Conservation (phyloP, 2,888 invertebrate genomes). For the Entomobrya multifasciata region DNA sequence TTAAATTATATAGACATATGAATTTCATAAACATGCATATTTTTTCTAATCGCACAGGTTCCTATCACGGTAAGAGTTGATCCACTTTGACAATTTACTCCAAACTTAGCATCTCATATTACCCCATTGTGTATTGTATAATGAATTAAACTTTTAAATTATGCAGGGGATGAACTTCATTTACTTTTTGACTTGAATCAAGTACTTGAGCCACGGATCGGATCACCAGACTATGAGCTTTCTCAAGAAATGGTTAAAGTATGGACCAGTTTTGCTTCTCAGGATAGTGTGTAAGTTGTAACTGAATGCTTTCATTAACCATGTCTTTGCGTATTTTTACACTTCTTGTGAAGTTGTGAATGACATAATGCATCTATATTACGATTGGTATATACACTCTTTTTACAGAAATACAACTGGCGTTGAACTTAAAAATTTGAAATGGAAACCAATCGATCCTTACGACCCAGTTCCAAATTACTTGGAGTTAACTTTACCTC, state of each 20-base stretch:
- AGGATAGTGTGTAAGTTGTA: constrained; percentile 54
- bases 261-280: constrained; percentile 62
- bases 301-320: too few species aligned
- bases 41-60: constrained; percentile 18
- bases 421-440: background rate
- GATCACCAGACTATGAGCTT: constrained; percentile 51
- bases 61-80: constrained; percentile 61
- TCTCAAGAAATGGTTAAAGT: constrained; percentile 66
- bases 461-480: constrained; percentile 40
- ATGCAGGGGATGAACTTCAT: constrained; percentile 58
- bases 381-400: background rate
- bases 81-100: too few species aligned
- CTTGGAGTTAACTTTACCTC: constrained; percentile 39
- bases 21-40: too few species aligned
- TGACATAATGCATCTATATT: too few species aligned
- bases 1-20: too few species aligned
- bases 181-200: constrained; percentile 59
- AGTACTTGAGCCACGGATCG: constrained; percentile 55
- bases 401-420: constrained; percentile 39
- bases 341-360: too few species aligned
- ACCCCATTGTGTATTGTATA: background rate
- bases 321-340: too few species aligned
- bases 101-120: too few species aligned
- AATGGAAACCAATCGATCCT: constrained; percentile 58
- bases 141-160: too few species aligned